These are phyloP conservation scores for Petrolisthes cinctipes DNA, from an alignment of 2,888 invertebrate genomes.

Conservation along the genomic window DNA sequence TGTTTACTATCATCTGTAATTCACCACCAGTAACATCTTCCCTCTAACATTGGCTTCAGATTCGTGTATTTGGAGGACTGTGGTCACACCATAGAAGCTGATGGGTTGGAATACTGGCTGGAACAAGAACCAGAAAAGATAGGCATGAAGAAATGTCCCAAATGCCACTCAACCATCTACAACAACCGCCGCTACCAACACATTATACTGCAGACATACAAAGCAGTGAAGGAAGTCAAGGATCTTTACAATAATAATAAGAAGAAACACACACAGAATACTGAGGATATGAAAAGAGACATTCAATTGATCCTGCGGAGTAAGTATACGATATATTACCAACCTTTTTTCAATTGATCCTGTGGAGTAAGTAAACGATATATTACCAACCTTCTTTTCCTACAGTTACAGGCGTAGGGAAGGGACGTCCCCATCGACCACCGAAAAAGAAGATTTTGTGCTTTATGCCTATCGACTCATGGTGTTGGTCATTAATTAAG, in stretches of 20 bases:
- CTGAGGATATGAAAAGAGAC: slow-evolving; percentile 16
- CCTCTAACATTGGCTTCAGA: slow-evolving; percentile 66
- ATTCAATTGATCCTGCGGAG: slow-evolving; percentile 41
- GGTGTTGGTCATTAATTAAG: no score
- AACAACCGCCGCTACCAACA: slow-evolving; percentile 75
- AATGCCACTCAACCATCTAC: slow-evolving; percentile 75
- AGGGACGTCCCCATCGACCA: no score
- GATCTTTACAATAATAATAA: slow-evolving; percentile 12
- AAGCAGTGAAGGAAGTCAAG: slow-evolving; percentile 40
- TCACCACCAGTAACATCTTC: no score
- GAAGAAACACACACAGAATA: no score
- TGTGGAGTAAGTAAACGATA: no score
- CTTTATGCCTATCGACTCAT: no score
- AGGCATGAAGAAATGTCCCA: slow-evolving; percentile 73
- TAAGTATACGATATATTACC: slow-evolving; percentile 4
- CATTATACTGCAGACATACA: slow-evolving; percentile 68
- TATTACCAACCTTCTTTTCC: no score
- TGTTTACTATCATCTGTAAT: no score
- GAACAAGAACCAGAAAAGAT: slow-evolving; percentile 66
- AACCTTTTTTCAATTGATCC: no score
- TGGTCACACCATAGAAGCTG: slow-evolving; percentile 69
- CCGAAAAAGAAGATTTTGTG: no score
- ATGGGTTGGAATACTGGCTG: slow-evolving; percentile 69
- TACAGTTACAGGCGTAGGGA: no score
- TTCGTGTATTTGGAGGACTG: slow-evolving; percentile 66